Evolutionary conservation across 2,113 vertebrate species (phyloP).

Genomic region (Clarias macrocephalus): DNA sequence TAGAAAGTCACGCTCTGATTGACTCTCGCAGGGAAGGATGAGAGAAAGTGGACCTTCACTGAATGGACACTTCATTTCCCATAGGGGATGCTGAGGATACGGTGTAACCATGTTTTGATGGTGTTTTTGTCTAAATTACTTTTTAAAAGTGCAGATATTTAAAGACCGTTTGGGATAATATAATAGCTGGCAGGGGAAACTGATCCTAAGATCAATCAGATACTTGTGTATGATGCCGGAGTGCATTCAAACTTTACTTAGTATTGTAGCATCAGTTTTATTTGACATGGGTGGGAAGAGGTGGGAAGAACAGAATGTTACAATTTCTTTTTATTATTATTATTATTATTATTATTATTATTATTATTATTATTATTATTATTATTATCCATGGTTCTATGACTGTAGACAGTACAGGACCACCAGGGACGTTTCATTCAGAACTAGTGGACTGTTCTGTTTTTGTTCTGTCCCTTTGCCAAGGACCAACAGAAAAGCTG

Average conservation of each 20-base stretch:
- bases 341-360: too few species aligned
- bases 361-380: too few species aligned
- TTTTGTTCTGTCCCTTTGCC: background rate
- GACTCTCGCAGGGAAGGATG: constrained; percentile 14
- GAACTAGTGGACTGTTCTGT: background rate
- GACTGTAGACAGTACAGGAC: too few species aligned
- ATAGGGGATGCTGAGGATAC: too few species aligned
- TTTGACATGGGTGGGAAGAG: background rate
- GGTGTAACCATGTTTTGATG: background rate
- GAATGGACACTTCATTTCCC: constrained; percentile 10
- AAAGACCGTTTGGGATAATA: background rate
- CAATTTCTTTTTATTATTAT: too few species aligned
- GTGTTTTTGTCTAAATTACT: background rate
- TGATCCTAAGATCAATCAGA: background rate
- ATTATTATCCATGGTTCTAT: background rate
- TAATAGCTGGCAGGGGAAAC: background rate
- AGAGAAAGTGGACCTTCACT: constrained; percentile 4
- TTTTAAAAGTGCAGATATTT: background rate
- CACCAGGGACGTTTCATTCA: background rate
- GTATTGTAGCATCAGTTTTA: background rate
- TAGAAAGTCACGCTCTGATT: constrained; percentile 46
- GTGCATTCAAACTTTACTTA: background rate
- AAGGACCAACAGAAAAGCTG: background rate
- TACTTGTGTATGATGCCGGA: background rate
- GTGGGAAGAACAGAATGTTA: background rate